Evolutionary conservation across 2,797 vertebrate genomes (phyloP).

Genomic region (Tympanoctomys barrerae): DNA sequence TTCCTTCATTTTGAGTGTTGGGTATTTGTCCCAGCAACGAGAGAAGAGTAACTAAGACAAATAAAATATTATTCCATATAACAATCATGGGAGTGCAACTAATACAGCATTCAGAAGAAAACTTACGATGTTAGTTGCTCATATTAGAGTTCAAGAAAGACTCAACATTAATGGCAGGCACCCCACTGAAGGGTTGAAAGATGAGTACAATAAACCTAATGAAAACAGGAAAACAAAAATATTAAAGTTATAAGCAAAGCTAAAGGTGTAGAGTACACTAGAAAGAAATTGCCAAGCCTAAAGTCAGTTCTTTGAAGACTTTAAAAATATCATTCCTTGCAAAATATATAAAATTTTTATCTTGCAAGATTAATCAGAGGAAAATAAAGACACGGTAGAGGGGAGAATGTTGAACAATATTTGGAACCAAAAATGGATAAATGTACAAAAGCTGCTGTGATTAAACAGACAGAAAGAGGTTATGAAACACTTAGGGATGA

Average conservation of each 20-base stretch:
- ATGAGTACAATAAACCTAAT: neutral
- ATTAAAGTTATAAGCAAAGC: neutral
- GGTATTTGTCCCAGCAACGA: no score
- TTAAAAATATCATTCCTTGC: neutral
- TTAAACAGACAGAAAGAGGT: neutral
- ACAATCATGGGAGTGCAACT: neutral
- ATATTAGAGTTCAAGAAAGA: neutral
- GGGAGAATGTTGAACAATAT: neutral
- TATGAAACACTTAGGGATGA: neutral
- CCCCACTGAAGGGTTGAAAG: neutral
- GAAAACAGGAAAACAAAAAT: neutral
- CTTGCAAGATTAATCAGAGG: neutral
- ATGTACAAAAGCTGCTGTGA: neutral
- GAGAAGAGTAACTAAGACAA: no score
- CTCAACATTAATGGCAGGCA: neutral
- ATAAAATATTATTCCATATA: constrained; percentile 26
- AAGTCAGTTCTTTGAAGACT: neutral
- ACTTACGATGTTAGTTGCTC: neutral
- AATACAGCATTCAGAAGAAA: neutral
- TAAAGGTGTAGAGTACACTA: neutral
- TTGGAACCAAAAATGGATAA: neutral
- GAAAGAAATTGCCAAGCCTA: constrained; percentile 11
- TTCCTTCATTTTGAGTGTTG: no score
- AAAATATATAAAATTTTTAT: neutral
- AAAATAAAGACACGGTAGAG: neutral